Conservation (phyloP, 2,888 invertebrate species). For the Drymonia ruficornis region DNA sequence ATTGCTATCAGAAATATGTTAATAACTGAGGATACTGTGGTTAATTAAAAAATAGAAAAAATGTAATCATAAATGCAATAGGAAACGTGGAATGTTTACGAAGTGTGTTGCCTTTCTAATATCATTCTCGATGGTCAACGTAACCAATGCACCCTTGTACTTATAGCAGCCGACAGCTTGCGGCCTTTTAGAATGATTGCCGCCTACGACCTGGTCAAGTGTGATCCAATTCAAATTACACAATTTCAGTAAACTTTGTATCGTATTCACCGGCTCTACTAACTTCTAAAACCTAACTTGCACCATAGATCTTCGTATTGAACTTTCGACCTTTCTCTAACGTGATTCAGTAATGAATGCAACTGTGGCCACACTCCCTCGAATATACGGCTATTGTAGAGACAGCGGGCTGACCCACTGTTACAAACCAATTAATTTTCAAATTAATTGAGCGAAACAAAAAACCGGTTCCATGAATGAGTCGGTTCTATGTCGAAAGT, state of each 20-base stretch:
- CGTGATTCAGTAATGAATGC: neutral
- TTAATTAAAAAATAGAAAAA: constrained; percentile 12
- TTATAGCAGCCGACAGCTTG: constrained; percentile 25
- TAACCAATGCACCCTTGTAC: constrained; percentile 49
- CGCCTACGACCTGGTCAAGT: constrained; percentile 25
- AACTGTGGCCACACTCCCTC: neutral
- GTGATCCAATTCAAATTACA: constrained; percentile 7
- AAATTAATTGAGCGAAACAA: constrained; percentile 73
- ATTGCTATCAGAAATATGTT: constrained; percentile 8
- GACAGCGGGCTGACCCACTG: constrained; percentile 58
- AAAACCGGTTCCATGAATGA: constrained; percentile 70
- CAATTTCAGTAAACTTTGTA: neutral
- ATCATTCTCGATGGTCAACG: constrained; percentile 49
- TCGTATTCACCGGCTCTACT: neutral
- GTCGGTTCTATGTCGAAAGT: constrained; percentile 71
- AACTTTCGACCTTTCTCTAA: constrained; percentile 1
- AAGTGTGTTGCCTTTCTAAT: constrained; percentile 69
- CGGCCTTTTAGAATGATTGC: constrained; percentile 31
- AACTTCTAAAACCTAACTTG: neutral
- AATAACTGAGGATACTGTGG: neutral
- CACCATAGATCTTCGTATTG: neutral
- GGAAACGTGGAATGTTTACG: constrained; percentile 42
- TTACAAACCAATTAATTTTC: constrained; percentile 73
- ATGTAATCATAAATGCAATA: constrained; percentile 39
- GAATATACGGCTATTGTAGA: constrained; percentile 54